These are phyloP conservation scores for Sericinus montela DNA, from an alignment of 2,888 invertebrate species.

Conservation along the genomic window DNA sequence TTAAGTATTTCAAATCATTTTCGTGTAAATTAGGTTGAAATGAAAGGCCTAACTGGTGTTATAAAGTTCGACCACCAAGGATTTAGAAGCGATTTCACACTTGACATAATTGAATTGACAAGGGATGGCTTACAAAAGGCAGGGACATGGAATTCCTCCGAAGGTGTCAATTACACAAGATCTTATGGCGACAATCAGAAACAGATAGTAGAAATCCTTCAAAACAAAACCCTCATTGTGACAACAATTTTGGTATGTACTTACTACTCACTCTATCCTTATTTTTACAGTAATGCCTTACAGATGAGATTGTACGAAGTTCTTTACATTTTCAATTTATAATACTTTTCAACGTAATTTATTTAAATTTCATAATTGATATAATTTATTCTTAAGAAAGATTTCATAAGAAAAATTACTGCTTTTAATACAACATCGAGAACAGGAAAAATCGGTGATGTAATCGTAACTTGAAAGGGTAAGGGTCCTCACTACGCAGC, in stretches of 20 bases:
- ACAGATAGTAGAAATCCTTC: slow-evolving; percentile 92
- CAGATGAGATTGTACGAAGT: too few relatives aligned
- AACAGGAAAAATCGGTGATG: too few relatives aligned
- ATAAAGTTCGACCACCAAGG: slow-evolving; percentile 97
- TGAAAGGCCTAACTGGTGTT: slow-evolving; percentile 94
- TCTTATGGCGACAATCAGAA: slow-evolving; percentile 92
- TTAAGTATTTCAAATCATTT: too few relatives aligned
- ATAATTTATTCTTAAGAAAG: too few relatives aligned
- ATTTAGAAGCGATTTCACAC: slow-evolving; percentile 92
- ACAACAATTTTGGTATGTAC: slow-evolving; percentile 90
- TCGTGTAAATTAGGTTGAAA: slow-evolving; percentile 87
- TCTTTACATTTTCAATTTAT: too few relatives aligned
- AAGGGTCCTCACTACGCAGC: too few relatives aligned
- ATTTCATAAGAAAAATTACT: too few relatives aligned
- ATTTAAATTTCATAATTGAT: too few relatives aligned
- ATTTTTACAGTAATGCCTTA: neutral
- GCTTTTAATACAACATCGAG: too few relatives aligned
- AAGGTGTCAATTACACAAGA: slow-evolving; percentile 92
- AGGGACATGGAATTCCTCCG: slow-evolving; percentile 93
- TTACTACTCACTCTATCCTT: neutral
- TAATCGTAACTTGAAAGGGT: too few relatives aligned
- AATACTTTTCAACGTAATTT: too few relatives aligned
- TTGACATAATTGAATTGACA: slow-evolving; percentile 94
- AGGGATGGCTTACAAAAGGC: slow-evolving; percentile 91
- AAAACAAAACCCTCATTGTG: slow-evolving; percentile 94